Base-by-base conservation (phyloP, 2,113 vertebrate genomes). In the Lagopus leucura region DNA sequence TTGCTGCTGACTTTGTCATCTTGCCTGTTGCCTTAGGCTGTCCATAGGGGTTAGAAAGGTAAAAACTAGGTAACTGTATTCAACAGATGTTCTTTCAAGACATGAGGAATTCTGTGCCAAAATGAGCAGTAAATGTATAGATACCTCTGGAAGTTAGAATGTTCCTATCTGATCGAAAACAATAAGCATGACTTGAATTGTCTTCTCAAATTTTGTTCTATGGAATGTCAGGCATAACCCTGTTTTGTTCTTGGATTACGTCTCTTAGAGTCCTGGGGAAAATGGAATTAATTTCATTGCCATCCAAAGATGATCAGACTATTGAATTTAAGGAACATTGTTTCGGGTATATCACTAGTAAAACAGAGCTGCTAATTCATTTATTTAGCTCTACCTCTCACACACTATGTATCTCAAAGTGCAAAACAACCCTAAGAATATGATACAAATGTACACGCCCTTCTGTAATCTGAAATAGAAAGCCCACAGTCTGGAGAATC, bases 381-480 rank as follows among this genome's bases (percentile, higher is more conserved):
- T 60, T 66, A 42, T 72, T 94, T 83, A 83, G 32, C 57, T 91
- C 5, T 54, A 50, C 36, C 88, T 85, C 74, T 90, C 73, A 58
- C 66, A 81, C 70, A 72, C 86, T 34, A 11, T 64, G 27, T 55
- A 71, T 88, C 86, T 91, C 13, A 5, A 92, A 90, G 76, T 73
- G 86, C 70, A 84, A 83, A 78, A 93, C 79, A 94, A 45, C 48
- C 77, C 67, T 58, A 55, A 34, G 63, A 64, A 82, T 57, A 70
- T 54, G 65, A 1, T 80, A 92, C 82, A 94, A 94, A 92, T 96
- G 24, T 77, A 86, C 78, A 66, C 54, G 8, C n/a, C 90, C 92
- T 91, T 96, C 95, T 96, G 88, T 78, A 94, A 60, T 86, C 43
- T 34, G 10, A 66, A 93, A 81, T 83, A 95, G 91, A 95, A 90